Base-by-base conservation (phyloP, 2,113 vertebrate species). In the Bombycilla garrulus region DNA sequence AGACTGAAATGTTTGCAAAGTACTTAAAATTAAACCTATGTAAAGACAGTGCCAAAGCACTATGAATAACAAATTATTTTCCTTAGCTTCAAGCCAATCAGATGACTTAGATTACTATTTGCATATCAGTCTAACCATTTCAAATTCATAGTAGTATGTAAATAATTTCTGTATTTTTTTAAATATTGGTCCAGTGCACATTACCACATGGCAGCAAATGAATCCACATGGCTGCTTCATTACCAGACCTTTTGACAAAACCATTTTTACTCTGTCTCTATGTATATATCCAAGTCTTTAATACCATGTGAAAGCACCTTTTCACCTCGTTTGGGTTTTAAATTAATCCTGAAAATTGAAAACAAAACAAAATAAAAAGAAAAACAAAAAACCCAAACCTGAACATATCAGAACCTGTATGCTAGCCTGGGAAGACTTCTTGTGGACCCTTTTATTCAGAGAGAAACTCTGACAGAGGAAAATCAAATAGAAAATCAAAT, bases 401-500 rank as follows among this genome's bases (percentile, higher is more conserved):
- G 14, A 38, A 73, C 72, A 50, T 42, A 22, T n/a, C 65, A 79
- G 10, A 40, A 73, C 31, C 21, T 23, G 8, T 45, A 9, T 53
- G 20, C 22, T 86, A 50, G n/a, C 36, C 65, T 69, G 31, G 33
- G 35, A 57, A 70, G 13, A 18, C 9, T 93, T 81, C 53, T 57
- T 48, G 12, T 33, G 19, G 86, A 86, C 16, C 5, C 38, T 86
- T 21, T 70, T 81, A 81, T 47, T 78, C 36, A 58, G 76, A 90
- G 36, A n/a, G 29, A 81, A 78, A 58, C 0, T 2, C 28, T 72
- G 38, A 45, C 28, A 77, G 10, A 77, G 33, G 35, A 64, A 94
- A 96, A 77, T 31, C 19, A 81, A 94, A 91, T 29, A 36, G 45
- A 88, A 86, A 88, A 84, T 53, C 40, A 91, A 89, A 92, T 88